These are phyloP conservation scores for Pangasianodon gigas DNA, from an alignment of 2,113 vertebrate genomes.

Conservation along the genomic window DNA sequence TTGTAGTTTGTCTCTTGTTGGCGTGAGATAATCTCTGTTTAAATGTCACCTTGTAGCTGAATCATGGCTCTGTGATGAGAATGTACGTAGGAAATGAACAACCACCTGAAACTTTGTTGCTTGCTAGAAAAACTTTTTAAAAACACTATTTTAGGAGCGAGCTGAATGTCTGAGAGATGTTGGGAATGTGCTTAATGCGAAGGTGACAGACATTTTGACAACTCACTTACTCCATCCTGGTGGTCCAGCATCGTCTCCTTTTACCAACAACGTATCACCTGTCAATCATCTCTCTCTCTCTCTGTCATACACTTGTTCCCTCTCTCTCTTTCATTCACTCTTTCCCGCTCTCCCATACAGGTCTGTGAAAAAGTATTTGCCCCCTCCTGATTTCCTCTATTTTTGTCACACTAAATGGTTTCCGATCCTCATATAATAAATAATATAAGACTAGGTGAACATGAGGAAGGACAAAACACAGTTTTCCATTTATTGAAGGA, in stretches of 20 bases:
- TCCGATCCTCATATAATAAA: no score
- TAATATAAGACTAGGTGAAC: no score
- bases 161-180: background rate
- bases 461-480: no score
- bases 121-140: background rate
- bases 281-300: constrained; percentile 28
- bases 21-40: background rate
- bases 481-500: no score
- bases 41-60: background rate
- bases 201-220: background rate
- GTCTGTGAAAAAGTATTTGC: no score
- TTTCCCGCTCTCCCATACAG: background rate
- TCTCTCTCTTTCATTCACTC: background rate
- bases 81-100: background rate
- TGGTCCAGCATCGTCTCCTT: background rate
- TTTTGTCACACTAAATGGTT: no score
- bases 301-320: background rate
- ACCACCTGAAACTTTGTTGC: background rate
- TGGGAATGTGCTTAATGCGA: background rate
- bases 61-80: background rate
- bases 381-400: no score
- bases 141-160: background rate
- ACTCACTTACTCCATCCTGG: background rate
- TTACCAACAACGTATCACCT: constrained; percentile 48
- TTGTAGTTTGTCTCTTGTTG: background rate